phyloP scores from a whole-genome alignment of 1,140 invertebrate genomes.

The Oedothorax gibbosus region DNA sequence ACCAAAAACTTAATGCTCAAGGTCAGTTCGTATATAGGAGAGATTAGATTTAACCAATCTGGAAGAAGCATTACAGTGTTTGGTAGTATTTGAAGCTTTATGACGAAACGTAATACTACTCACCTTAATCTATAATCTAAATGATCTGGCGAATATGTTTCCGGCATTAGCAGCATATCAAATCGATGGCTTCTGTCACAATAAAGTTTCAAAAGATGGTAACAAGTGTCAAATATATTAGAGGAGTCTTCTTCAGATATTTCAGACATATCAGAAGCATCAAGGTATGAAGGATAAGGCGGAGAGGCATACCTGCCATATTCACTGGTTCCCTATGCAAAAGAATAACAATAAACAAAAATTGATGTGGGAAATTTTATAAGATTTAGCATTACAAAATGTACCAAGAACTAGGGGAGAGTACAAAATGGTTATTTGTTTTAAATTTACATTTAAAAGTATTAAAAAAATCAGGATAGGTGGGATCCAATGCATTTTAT shows the following conservation, averaged over 20 bases:
- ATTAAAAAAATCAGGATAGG: too few species aligned
- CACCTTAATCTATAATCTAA: conserved; percentile 87
- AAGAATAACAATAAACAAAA: conserved; percentile 4
- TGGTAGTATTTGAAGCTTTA: too few species aligned
- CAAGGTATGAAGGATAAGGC: conserved; percentile 73
- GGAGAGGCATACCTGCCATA: conserved; percentile 70
- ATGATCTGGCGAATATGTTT: conserved; percentile 81
- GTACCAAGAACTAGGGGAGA: too few species aligned
- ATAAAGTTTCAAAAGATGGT: conserved; percentile 84
- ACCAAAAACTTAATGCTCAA: too few species aligned
- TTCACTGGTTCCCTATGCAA: conserved; percentile 44
- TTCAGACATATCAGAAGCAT: conserved; percentile 53
- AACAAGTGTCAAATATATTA: conserved; percentile 78
- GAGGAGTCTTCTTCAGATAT: conserved; percentile 10
- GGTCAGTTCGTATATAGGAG: too few species aligned
- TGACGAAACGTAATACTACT: too few species aligned
- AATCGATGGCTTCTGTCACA: conserved; percentile 73
- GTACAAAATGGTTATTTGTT: too few species aligned
- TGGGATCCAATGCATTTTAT: too few species aligned
- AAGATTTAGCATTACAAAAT: too few species aligned
- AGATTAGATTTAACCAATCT: background rate
- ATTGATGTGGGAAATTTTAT: background rate
- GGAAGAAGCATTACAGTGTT: too few species aligned
- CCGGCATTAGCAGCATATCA: conserved; percentile 80
- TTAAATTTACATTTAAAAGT: too few species aligned